Conservation (phyloP, 2,113 vertebrate genomes). For the Onychorhynchus coronatus region DNA sequence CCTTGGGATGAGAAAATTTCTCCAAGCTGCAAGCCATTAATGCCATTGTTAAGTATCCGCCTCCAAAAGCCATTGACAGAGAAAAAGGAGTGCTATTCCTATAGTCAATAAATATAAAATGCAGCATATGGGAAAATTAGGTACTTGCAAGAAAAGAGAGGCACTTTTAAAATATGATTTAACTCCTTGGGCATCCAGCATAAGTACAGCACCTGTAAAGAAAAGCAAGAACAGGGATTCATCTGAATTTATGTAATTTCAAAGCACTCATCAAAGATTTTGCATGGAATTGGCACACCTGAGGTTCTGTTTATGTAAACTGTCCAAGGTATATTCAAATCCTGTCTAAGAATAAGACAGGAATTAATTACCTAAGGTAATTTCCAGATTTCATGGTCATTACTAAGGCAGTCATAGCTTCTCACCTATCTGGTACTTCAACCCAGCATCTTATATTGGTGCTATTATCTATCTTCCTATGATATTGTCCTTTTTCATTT, state of each 20-base stretch:
- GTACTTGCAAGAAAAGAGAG: neutral
- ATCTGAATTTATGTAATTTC: neutral
- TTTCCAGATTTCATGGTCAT: neutral
- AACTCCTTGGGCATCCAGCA: neutral
- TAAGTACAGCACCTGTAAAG: neutral
- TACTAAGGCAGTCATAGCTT: neutral
- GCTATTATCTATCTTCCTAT: neutral
- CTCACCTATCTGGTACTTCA: neutral
- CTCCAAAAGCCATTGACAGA: neutral
- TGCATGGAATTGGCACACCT: neutral
- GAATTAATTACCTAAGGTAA: neutral
- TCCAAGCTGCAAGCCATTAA: slow-evolving; percentile 36
- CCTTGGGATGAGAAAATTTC: slow-evolving; percentile 7
- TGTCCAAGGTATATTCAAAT: neutral
- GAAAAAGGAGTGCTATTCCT: neutral
- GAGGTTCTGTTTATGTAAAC: neutral
- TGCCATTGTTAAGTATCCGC: neutral
- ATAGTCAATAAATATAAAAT: neutral
- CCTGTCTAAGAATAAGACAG: neutral
- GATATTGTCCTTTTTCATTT: neutral
- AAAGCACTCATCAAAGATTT: neutral
- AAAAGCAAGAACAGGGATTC: neutral
- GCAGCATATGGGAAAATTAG: neutral
- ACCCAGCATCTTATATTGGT: no score
- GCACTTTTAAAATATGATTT: neutral